Conservation (phyloP, 2,888 invertebrate species). For the Melanotus villosus region DNA sequence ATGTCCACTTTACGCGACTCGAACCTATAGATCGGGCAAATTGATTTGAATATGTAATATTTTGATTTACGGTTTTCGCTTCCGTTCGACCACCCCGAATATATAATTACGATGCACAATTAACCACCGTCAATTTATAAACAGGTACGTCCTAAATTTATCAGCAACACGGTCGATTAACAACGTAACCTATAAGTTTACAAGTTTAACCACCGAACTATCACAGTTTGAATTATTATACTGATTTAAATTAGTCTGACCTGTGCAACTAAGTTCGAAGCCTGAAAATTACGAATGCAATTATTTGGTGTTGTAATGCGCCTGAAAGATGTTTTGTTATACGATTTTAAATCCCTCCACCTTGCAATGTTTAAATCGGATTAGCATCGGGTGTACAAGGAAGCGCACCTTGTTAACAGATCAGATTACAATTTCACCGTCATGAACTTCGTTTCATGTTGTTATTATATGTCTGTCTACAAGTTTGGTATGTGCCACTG, state of each 20-base stretch:
- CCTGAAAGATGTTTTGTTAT: too few species aligned
- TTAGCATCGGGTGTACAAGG: constrained; percentile 30
- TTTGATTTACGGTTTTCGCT: constrained; percentile 33
- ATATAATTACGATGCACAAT: constrained; percentile 37
- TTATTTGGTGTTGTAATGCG: too few species aligned
- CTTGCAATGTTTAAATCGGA: constrained; percentile 27
- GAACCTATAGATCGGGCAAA: constrained; percentile 31
- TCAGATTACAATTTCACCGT: constrained; percentile 26
- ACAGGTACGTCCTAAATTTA: constrained; percentile 36
- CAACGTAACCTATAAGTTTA: too few species aligned
- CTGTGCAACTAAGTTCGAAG: too few species aligned
- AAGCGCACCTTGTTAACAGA: constrained; percentile 29
- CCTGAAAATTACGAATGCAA: too few species aligned
- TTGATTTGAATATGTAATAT: constrained; percentile 32
- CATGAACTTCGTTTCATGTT: constrained; percentile 15
- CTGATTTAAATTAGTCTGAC: too few species aligned
- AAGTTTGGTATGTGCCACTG: constrained; percentile 19
- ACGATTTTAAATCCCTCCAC: constrained; percentile 1
- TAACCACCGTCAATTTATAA: constrained; percentile 42
- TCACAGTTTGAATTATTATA: constrained; percentile 20
- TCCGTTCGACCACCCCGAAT: constrained; percentile 42
- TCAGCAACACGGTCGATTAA: constrained; percentile 22
- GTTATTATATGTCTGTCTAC: constrained; percentile 23
- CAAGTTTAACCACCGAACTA: constrained; percentile 22
- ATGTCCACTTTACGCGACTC: constrained; percentile 13